Evolutionary conservation across 2,797 vertebrate species (phyloP).

Genomic region (Girardinus metallicus): DNA sequence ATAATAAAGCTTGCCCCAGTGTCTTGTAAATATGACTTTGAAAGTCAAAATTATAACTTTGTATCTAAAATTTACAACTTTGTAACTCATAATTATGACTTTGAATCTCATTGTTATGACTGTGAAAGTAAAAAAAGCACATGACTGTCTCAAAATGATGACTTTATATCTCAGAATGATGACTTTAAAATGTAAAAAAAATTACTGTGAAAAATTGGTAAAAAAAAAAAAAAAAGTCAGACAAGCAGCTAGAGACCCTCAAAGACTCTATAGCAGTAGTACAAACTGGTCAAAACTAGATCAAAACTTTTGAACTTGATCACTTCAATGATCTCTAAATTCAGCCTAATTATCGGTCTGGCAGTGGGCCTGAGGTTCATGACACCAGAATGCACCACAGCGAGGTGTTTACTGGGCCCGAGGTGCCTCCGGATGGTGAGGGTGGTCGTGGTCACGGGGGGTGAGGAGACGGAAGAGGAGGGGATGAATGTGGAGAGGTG

Average conservation of each 20-base stretch:
- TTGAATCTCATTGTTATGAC: not conserved
- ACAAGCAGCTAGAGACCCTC: too few species aligned
- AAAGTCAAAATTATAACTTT: too few species aligned
- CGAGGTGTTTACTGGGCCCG: slow-evolving; percentile 52
- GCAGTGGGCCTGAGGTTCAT: not conserved
- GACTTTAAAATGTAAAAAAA: not conserved
- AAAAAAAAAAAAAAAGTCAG: not conserved
- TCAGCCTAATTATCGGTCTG: not conserved
- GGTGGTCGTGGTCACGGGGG: slow-evolving; percentile 4
- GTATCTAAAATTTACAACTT: too few species aligned
- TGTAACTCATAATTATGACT: too few species aligned
- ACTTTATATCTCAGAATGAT: not conserved
- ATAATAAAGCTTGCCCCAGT: too few species aligned
- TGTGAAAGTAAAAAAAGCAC: not conserved
- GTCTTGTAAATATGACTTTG: too few species aligned
- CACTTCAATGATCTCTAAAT: not conserved
- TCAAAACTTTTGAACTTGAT: not conserved
- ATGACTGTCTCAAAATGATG: too few species aligned
- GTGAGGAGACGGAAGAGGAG: not conserved
- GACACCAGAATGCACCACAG: slow-evolving; percentile 10
- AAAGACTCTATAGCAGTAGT: not conserved
- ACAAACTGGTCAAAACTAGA: not conserved
- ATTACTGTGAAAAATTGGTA: not conserved
- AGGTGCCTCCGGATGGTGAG: slow-evolving; percentile 55
- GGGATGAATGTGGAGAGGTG: slow-evolving; percentile 48